Evolutionary conservation across 2,113 vertebrate genomes (phyloP), one percentile per base, ranked within the genome.

Genomic region (Orycteropus afer): DNA sequence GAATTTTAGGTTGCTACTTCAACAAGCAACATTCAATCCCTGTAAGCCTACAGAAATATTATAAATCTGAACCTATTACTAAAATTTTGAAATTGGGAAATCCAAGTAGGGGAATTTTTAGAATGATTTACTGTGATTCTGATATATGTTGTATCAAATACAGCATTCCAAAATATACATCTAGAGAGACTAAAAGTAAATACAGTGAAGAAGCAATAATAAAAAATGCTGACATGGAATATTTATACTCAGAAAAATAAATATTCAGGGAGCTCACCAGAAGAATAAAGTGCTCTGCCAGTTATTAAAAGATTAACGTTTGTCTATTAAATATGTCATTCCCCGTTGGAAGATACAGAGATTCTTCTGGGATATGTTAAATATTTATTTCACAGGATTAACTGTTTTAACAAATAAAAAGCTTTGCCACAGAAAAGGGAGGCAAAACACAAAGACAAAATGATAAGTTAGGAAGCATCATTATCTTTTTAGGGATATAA

Each of bases 241-340:
- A 97, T 78, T 91, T 96, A 95, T 97, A 97, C 96, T 63, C 91
- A 77, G 91, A 97, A 82, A 93, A 98, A 98, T 98, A 98, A 98
- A 98, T 98, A 98, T 65, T 97, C 96, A 95, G 96, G 97, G 96
- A 98, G 95, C 97, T 96, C 96, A 18, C 95, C 63, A 97, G 96
- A 97, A 98, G 97, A 96, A 96, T 98, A 97, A 98, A 98, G 98
- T 98, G 98, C 98, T 97, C 93, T 97, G 97, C 93, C 95, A 88
- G 86, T 94, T 90, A 85, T 82, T 89, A 51, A 69, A 90, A 86
- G 59, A 69, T 79, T 97, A 96, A 97, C 32, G 88, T 67, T 96
- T 78, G 57, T 86, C 34, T 80, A 90, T 92, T 85, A 83, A 97
- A 98, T 93, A 94, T 78, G 93, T 91, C 93, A 95, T 91, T 96